Evolutionary conservation across 2,113 vertebrate species (phyloP), one percentile per base, ranked within the genome.

Genomic region (Macroglossus sobrinus): DNA sequence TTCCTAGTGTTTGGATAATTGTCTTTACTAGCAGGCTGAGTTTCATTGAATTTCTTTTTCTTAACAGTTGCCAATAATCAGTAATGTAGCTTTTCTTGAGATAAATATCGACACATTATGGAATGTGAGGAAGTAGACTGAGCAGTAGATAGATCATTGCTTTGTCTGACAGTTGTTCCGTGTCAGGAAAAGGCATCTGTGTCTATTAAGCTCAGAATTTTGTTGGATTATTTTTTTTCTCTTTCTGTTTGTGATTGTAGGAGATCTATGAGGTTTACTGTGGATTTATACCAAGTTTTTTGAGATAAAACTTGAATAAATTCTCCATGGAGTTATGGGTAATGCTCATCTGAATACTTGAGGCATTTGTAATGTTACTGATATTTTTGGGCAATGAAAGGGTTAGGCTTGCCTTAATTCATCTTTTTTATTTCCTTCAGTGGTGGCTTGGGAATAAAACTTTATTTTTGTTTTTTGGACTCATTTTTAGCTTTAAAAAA

Each of bases 51-150:
- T 97, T 8, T 7, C 81, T 69, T 97, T 78, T 96, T 79, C 84
- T 81, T 95, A 80, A 68, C 33, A 5, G 84, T 97, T 95, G 69
- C n/a, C 93, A 84, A 82, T 93, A 92, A 97, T 95, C 90, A 97
- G 12, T 45, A 71, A 50, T 28, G 15, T 50, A 1, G 21, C 92
- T 30, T 0, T 43, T 79, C 43, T 97, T 30, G 47, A 93, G 94
- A 91, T 84, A 93, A 96, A 94, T 93, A 78, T 79, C 55, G 72
- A 38, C 63, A 91, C 71, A 16, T 84, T 92, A 53, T 93, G 94
- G 74, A 96, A 72, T 84, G 55, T 64, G 87, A 93, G 74, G 93
- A 84, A 71, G 78, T 69, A 55, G n/a, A 22, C 50, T 79, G 30
- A 59, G 5, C 72, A 91, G 5, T 68, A 91, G 76, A 59, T 21